Conservation (phyloP, 2,888 invertebrate genomes). For the Epistrophe grossulariae region DNA sequence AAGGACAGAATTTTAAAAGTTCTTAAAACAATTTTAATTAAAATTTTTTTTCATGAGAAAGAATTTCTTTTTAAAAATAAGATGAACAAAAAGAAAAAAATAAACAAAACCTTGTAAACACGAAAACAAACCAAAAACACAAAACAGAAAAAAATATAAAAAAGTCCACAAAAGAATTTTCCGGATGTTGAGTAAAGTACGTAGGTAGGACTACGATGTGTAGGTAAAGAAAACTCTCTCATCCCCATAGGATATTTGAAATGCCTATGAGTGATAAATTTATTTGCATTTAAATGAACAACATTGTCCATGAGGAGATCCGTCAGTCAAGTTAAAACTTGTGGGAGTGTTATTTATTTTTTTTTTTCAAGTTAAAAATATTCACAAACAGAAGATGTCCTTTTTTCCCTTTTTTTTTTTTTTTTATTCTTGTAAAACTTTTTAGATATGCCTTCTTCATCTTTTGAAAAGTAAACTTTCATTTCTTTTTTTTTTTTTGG, state of each 20-base stretch:
- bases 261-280: conserved; percentile 63
- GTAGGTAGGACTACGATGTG: no score
- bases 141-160: background rate
- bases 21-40: conserved; percentile 52
- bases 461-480: background rate
- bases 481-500: background rate
- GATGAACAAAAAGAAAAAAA: background rate
- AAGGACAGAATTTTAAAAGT: conserved; percentile 16
- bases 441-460: background rate
- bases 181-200: background rate
- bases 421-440: background rate
- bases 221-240: background rate
- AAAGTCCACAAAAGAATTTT: conserved; percentile 20
- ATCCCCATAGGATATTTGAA: conserved; percentile 6
- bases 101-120: conserved; percentile 10
- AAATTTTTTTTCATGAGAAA: conserved; percentile 43
- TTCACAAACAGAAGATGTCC: conserved; percentile 2
- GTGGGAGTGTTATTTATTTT: background rate
- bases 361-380: background rate
- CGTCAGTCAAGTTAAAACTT: conserved; percentile 11
- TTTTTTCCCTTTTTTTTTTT: no score
- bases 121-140: background rate
- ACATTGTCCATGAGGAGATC: conserved; percentile 48
- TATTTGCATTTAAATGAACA: conserved; percentile 73
- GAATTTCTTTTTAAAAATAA: conserved; percentile 11